These are phyloP conservation scores for Nymphalis io DNA, from an alignment of 1,140 invertebrate species.

Conservation along the genomic window DNA sequence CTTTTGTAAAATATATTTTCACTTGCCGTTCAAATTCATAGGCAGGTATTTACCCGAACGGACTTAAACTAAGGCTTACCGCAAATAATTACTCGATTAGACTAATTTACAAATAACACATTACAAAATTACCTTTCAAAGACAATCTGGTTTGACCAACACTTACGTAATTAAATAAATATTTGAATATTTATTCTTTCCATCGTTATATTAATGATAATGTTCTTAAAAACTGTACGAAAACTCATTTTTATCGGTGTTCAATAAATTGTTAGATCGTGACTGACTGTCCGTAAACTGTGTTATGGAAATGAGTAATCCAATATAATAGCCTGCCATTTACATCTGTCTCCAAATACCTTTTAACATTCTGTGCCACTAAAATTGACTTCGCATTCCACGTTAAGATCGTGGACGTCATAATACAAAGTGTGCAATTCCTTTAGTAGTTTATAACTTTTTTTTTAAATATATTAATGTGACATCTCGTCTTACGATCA, in stretches of 20 bases:
- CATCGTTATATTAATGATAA: background rate
- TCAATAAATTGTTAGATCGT: slow-evolving; percentile 14
- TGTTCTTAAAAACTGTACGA: background rate
- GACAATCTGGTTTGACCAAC: background rate
- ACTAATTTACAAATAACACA: background rate
- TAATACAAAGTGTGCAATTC: background rate
- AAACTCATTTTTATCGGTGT: slow-evolving; percentile 7
- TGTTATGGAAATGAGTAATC: slow-evolving; percentile 19
- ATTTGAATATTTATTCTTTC: background rate
- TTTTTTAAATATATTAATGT: background rate
- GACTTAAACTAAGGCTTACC: background rate
- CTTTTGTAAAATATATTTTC: too few species aligned
- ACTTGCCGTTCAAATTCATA: too few species aligned
- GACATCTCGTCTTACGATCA: background rate
- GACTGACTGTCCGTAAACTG: slow-evolving; percentile 13
- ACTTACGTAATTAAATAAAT: background rate
- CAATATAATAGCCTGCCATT: slow-evolving; percentile 12
- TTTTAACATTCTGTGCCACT: slow-evolving; percentile 16
- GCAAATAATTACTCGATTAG: background rate
- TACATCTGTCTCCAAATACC: slow-evolving; percentile 5
- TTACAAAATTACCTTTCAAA: background rate
- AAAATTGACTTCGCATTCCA: slow-evolving; percentile 1
- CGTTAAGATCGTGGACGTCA: background rate
- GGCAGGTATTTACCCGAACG: too few species aligned
- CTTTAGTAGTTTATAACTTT: background rate